phyloP scores from a whole-genome alignment of 1,140 invertebrate species.

The Drosophila ficusphila region DNA sequence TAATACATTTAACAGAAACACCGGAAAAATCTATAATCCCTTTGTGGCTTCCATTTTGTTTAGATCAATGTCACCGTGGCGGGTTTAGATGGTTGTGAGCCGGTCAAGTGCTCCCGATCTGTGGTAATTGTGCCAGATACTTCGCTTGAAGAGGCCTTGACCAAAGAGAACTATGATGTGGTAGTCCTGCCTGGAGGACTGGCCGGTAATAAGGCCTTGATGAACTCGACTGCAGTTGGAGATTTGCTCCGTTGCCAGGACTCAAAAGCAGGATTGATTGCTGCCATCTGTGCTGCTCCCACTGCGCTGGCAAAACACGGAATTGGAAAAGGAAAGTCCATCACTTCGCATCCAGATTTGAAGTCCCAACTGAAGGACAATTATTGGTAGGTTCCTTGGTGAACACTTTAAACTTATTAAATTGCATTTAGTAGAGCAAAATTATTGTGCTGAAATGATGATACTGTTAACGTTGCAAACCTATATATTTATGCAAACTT shows the following conservation, averaged over 20 bases:
- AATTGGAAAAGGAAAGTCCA: slow-evolving; percentile 90
- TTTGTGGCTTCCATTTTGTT: neutral
- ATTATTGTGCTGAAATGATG: too few relatives aligned
- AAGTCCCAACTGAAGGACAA: slow-evolving; percentile 89
- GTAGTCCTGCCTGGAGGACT: slow-evolving; percentile 95
- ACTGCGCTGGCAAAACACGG: slow-evolving; percentile 94
- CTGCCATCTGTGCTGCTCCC: slow-evolving; percentile 97
- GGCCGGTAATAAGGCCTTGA: slow-evolving; percentile 92
- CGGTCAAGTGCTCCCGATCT: slow-evolving; percentile 92
- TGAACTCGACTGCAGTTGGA: slow-evolving; percentile 90
- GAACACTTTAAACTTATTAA: neutral
- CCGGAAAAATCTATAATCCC: too few relatives aligned
- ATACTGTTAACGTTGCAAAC: too few relatives aligned
- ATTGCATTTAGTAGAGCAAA: too few relatives aligned
- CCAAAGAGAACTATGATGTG: slow-evolving; percentile 85
- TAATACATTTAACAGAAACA: too few relatives aligned
- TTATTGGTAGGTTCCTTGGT: slow-evolving; percentile 78
- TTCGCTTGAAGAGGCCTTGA: slow-evolving; percentile 86
- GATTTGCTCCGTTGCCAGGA: slow-evolving; percentile 93
- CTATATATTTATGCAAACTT: too few relatives aligned
- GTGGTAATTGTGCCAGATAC: slow-evolving; percentile 93
- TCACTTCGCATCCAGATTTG: slow-evolving; percentile 96
- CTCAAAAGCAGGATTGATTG: slow-evolving; percentile 89
- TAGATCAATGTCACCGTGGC: slow-evolving; percentile 93
- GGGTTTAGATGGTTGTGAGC: slow-evolving; percentile 87